Conservation (phyloP, 2,797 vertebrate species). For the Pitangus sulphuratus region DNA sequence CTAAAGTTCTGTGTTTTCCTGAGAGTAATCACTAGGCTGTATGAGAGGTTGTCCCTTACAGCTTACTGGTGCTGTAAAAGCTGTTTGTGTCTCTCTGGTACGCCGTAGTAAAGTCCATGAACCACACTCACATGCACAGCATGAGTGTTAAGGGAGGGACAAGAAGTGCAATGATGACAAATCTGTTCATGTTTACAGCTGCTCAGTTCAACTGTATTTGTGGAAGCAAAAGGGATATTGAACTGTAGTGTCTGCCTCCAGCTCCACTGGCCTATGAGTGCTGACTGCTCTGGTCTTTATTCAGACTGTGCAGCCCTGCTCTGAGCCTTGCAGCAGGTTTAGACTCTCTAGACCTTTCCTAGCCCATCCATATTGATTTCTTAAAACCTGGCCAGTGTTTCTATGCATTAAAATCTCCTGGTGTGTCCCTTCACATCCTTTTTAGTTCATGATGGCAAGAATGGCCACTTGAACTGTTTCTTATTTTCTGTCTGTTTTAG, state of each 20-base stretch:
- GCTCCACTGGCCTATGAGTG: not conserved
- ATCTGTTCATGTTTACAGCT: not conserved
- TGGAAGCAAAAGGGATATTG: not conserved
- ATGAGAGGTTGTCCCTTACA: not conserved
- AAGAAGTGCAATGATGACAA: not conserved
- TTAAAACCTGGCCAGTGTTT: not conserved
- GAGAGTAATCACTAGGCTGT: not conserved
- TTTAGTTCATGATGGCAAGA: not conserved
- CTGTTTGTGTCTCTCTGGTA: not conserved
- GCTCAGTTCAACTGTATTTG: not conserved
- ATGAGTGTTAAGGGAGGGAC: not conserved
- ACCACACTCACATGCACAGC: not conserved
- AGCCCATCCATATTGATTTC: not conserved
- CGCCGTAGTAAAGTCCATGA: not conserved
- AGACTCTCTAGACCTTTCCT: not conserved
- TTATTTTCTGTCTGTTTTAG: not conserved
- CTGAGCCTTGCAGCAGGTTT: not conserved
- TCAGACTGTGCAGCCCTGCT: not conserved
- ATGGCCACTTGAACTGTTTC: not conserved
- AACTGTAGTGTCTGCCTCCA: not conserved
- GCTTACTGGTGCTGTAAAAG: not conserved
- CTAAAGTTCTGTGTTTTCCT: not conserved
- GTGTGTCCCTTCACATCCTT: not conserved
- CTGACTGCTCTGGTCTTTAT: rapidly evolving
- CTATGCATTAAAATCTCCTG: not conserved